Conservation (phyloP, 2,113 vertebrate genomes). For the Microcebus tavaratra region DNA sequence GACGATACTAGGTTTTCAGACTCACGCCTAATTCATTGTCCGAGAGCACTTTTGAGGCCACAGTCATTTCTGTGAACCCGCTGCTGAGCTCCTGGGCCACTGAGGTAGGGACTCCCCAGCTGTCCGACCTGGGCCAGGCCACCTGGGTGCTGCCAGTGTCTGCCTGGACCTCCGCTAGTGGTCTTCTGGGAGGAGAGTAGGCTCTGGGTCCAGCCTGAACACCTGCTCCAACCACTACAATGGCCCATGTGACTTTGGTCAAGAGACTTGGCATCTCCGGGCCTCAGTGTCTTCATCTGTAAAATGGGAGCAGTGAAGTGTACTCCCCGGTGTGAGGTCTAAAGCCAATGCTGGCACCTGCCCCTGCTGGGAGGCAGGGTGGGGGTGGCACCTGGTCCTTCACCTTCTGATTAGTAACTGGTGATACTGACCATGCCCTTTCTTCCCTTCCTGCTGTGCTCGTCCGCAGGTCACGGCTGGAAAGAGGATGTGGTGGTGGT, state of each 20-base stretch:
- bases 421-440: accelerated
- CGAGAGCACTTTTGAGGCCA: not conserved
- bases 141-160: not conserved
- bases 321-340: not conserved
- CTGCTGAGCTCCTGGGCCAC: not conserved
- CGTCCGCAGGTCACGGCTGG: accelerated
- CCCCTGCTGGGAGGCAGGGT: not conserved
- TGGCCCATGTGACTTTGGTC: not conserved
- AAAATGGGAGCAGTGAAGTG: not conserved
- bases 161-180: accelerated
- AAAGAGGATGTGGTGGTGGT: not conserved
- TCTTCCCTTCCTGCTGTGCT: not conserved
- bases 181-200: not conserved
- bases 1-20: not conserved
- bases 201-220: not conserved
- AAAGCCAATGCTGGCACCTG: not conserved
- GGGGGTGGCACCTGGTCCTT: not conserved
- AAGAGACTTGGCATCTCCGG: not conserved
- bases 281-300: not conserved
- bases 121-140: not conserved
- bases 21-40: not conserved
- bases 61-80: not conserved
- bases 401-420: not conserved
- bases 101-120: not conserved
- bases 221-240: no score